Base-by-base conservation (phyloP, 2,113 vertebrate genomes). In the Sitta europaea region DNA sequence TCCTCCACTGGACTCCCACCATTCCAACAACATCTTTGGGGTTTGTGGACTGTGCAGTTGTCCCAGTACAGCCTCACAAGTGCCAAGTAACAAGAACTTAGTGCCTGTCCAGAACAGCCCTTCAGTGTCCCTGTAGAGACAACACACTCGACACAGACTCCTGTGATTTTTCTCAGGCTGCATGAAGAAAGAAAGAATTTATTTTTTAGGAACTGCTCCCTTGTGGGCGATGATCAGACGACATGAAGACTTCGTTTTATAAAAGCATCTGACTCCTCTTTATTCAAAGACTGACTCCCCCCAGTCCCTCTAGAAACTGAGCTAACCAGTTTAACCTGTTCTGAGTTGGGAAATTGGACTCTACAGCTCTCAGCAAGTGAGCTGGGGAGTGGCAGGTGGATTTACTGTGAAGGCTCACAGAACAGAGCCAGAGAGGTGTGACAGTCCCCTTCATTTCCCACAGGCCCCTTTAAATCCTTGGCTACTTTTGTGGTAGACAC, bases 51-150 rank as follows among this genome's bases (percentile, higher is more conserved):
- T 33, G 20, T 22, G 28, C 24, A 25, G 18, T 10, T 73, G 54
- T 73, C 35, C 53, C 23, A 14, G 8, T 22, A 23, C 40, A 83
- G 17, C 27, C 50, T 55, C 42, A 38, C 16, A 51, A 61, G 29
- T 13, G 42, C 13, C 50, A 63, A 33, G 10, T n/a, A 65, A 18
- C 17, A 53, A 17, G n/a, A 40, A 40, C 51, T 45, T 5, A 21
- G 10, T 5, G 6, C 10, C 31, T 33, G 24, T 17, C 36, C 29
- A 14, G 21, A 51, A 16, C 0, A 1, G 28, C n/a, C n/a, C n/a
- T n/a, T n/a, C n/a, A n/a, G n/a, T n/a, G n/a, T n/a, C n/a, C n/a
- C n/a, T n/a, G n/a, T n/a, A n/a, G n/a, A n/a, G n/a, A n/a, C n/a
- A n/a, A n/a, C n/a, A n/a, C n/a, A n/a, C n/a, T n/a, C n/a, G n/a